Conservation (phyloP, 1,140 invertebrate genomes). For the Aphis craccivora region DNA sequence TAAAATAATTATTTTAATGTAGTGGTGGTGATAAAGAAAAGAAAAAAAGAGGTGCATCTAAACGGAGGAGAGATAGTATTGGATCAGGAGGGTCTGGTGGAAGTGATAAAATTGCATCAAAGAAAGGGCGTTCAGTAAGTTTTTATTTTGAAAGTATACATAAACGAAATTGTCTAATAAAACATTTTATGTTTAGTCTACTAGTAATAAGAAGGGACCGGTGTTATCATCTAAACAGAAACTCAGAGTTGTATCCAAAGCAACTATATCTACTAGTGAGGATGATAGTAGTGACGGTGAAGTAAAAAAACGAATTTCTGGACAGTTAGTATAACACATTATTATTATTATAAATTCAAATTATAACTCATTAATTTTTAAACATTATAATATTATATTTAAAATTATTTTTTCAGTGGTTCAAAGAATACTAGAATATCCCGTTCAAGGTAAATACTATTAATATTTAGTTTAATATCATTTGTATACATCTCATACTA, state of each 20-base stretch:
- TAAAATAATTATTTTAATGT: not conserved
- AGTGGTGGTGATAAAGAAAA: conserved; percentile 51
- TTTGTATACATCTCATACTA: not conserved
- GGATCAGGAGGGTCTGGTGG: conserved; percentile 69
- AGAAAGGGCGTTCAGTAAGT: conserved; percentile 65
- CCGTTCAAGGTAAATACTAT: conserved; percentile 61
- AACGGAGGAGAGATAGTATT: conserved; percentile 60
- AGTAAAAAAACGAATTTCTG: conserved; percentile 70
- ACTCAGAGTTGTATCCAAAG: conserved; percentile 89
- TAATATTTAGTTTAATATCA: not conserved
- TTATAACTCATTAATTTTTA: not conserved
- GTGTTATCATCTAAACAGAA: conserved; percentile 78
- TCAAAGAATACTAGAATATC: conserved; percentile 48
- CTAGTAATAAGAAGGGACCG: conserved; percentile 48
- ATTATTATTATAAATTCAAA: conserved; percentile 40
- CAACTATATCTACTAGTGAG: conserved; percentile 93
- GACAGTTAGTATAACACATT: conserved; percentile 65
- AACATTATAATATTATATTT: not conserved
- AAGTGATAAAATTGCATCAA: conserved; percentile 70
- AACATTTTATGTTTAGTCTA: conserved; percentile 31
- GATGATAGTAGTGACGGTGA: conserved; percentile 81
- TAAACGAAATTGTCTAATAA: not conserved
- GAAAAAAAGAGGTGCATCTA: conserved; percentile 53
- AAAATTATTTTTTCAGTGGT: conserved; percentile 37
- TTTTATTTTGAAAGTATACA: not conserved